Percentiles rank a stretch among this genome's conserved stretches.
Evolutionary conservation across 2,113 vertebrate species (phyloP).

Genomic region (Collichthys lucidus): DNA sequence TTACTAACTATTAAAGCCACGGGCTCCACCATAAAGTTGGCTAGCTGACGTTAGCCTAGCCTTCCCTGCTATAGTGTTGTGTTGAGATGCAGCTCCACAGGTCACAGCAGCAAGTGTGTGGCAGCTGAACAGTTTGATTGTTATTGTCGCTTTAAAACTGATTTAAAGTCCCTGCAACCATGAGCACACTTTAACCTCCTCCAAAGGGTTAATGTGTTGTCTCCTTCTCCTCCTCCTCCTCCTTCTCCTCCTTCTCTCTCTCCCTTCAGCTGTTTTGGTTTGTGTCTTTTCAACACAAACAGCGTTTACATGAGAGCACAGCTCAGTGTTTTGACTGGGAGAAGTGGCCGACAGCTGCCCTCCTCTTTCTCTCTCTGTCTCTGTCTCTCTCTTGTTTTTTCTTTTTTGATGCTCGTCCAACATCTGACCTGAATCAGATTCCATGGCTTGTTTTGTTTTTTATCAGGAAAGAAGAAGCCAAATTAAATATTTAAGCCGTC

Average conservation of each 20-base stretch:
- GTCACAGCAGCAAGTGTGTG: too few relatives aligned
- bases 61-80: not conserved
- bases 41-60: constrained; percentile 71
- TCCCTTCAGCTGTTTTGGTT: constrained; percentile 56
- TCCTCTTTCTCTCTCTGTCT: constrained; percentile 9
- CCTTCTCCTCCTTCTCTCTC: not conserved
- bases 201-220: not conserved
- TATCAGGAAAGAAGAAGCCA: constrained; percentile 83
- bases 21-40: constrained; percentile 50
- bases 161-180: not conserved
- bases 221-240: not conserved
- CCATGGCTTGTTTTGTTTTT: constrained; percentile 78
- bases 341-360: constrained; percentile 86
- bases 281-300: constrained; percentile 85
- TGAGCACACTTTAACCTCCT: too few relatives aligned
- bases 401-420: constrained; percentile 88
- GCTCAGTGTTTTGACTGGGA: constrained; percentile 90
- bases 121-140: too few relatives aligned
- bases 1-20: not conserved
- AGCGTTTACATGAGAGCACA: constrained; percentile 88
- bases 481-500: constrained; percentile 91
- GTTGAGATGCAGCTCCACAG: too few relatives aligned
- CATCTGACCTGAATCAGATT: constrained; percentile 86
- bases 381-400: too few relatives aligned
- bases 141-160: not conserved